These are phyloP conservation scores for Lagorchestes hirsutus DNA, from an alignment of 2,797 vertebrate species.

Conservation along the genomic window DNA sequence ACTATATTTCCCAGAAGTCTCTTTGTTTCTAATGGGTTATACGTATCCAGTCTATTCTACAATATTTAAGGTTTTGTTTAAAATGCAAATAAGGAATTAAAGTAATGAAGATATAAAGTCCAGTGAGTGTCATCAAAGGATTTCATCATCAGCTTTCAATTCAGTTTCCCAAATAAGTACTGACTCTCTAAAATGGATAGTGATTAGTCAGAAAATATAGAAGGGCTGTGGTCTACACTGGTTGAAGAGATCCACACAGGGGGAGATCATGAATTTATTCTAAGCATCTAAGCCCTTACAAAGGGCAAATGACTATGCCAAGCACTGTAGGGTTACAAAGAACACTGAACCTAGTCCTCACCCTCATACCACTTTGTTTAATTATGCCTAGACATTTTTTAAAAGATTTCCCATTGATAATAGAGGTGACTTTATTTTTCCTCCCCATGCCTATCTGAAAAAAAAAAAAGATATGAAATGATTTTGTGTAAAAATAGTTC, in stretches of 20 bases:
- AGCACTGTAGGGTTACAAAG: not conserved
- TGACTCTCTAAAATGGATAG: not conserved
- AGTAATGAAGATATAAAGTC: slow-evolving; percentile 31
- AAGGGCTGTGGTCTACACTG: not conserved
- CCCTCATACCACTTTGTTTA: not conserved
- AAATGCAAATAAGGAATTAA: slow-evolving; percentile 23
- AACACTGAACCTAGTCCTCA: not conserved
- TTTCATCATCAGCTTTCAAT: not conserved
- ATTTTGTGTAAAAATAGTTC: not conserved
- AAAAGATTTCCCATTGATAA: slow-evolving; percentile 29
- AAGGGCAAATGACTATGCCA: not conserved
- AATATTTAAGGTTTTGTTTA: slow-evolving; percentile 33
- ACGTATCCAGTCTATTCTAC: not conserved
- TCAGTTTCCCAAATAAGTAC: not conserved
- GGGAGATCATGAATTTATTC: not conserved
- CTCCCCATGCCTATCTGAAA: not conserved
- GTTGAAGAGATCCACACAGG: not conserved
- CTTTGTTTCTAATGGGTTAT: not conserved
- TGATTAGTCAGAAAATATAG: not conserved
- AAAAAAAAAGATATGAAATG: not conserved
- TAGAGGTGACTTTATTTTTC: not conserved
- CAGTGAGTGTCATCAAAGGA: not conserved
- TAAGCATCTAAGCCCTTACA: not conserved
- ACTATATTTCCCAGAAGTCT: not conserved
- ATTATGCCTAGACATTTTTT: slow-evolving; percentile 11